A percentile compares a stretch with the other conserved stretches of the same genome.
These are phyloP conservation scores for Aethina tumida DNA, from an alignment of 1,140 invertebrate genomes.

Conservation along the genomic window DNA sequence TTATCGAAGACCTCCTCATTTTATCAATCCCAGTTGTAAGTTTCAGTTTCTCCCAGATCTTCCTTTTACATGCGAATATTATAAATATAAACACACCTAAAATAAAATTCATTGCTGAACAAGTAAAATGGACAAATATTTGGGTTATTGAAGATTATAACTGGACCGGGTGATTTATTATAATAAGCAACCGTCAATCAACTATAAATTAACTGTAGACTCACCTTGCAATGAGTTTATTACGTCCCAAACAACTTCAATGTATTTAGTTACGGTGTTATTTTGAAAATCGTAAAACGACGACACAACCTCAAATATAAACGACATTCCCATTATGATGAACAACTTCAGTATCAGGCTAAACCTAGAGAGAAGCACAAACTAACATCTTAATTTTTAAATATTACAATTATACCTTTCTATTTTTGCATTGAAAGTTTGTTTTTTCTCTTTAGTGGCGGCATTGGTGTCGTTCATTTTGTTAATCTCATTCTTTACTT, in stretches of 20 bases:
- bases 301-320: slow-evolving; percentile 42
- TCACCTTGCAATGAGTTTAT: no score
- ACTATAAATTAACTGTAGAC: no score
- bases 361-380: slow-evolving; percentile 35
- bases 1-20: slow-evolving; percentile 11
- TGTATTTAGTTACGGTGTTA: slow-evolving; percentile 11
- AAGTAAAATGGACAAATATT: neutral
- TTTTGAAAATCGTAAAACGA: slow-evolving; percentile 18
- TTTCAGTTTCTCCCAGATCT: slow-evolving; percentile 7
- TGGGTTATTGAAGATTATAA: neutral
- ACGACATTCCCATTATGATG: slow-evolving; percentile 49
- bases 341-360: slow-evolving; percentile 47
- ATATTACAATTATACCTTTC: slow-evolving; percentile 34
- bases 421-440: slow-evolving; percentile 37
- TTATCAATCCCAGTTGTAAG: slow-evolving; percentile 7
- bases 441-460: slow-evolving; percentile 27
- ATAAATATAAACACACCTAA: slow-evolving; percentile 20
- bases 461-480: slow-evolving; percentile 30
- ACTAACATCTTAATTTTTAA: slow-evolving; percentile 3
- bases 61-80: slow-evolving; percentile 15
- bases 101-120: neutral
- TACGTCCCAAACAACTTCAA: slow-evolving; percentile 18
- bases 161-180: no score
- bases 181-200: no score
- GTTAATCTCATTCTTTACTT: slow-evolving; percentile 41